A percentile compares a stretch with the other conserved stretches of the same genome.
phyloP scores from a whole-genome alignment of 2,113 vertebrate genomes.

The Aspiorhynchus laticeps region DNA sequence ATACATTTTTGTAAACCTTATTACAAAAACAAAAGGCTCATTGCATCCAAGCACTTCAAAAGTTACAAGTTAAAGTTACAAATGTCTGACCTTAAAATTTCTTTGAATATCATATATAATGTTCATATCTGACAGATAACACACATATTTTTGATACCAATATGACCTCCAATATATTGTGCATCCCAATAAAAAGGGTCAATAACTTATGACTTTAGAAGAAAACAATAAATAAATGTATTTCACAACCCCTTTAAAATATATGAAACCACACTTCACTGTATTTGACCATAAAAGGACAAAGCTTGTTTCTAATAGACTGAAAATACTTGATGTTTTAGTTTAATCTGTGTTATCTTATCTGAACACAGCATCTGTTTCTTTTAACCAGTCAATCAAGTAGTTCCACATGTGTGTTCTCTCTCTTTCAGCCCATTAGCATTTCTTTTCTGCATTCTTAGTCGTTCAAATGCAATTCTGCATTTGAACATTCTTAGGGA shows the following conservation, averaged over 20 bases:
- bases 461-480: no score
- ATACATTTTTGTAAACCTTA: no score
- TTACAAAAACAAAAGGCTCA: no score
- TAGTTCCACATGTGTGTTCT: neutral
- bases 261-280: neutral
- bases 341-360: neutral
- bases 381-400: constrained; percentile 6
- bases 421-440: neutral
- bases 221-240: neutral
- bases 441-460: neutral
- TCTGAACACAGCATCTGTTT: constrained; percentile 17
- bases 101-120: neutral
- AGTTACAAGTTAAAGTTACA: neutral
- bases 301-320: neutral
- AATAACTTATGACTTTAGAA: neutral
- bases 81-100: neutral
- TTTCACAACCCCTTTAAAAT: neutral
- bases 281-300: neutral
- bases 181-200: neutral
- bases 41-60: no score
- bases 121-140: neutral
- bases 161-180: neutral
- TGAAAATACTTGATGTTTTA: neutral
- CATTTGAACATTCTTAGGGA: neutral
- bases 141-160: neutral